Base-by-base conservation (phyloP, 2,888 invertebrate species). In the Fissipunctia ypsillon region DNA sequence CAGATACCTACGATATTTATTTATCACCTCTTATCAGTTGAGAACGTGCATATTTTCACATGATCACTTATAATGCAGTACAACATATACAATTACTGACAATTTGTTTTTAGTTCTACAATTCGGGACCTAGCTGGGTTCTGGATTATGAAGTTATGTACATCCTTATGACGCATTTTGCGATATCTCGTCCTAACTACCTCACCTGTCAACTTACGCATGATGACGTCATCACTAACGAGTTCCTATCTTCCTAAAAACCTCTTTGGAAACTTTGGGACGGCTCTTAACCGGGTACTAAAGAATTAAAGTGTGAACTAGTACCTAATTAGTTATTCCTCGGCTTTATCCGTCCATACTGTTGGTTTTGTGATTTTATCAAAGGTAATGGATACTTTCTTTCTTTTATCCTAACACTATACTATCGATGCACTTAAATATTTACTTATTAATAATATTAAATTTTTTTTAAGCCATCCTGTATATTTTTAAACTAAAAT, bases 101-200 rank as follows among this genome's bases (percentile, higher is more conserved):
- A 84, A 79, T 78, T 80, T 74, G 74, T 83, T 88, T 88, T 91
- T 92, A n/a, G 92, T 93, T 90, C 78, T 75, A 79, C 57, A 73
- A 82, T 80, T 76, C 41, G 76, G 80, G 79, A 81, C 74, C 81
- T 93, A 92, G 92, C 93, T 93, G 93, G 79, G 80, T 74, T 22
- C 14, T 3, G 14, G 41, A 4, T 4, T 45, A 45, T 85, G 35
- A 3, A 31, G 6, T 0, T 35, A n/a, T n/a, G n/a, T n/a, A n/a
- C n/a, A n/a, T n/a, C n/a, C n/a, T n/a, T n/a, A 87, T 92, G 91
- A 91, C 90, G 88, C 87, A 87, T 88, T 88, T 69, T 76, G 82
- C 83, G 93, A 94, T 94, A 94, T 90, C 80, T 65, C 69, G 28
- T 75, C 88, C 93, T 94, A 94, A 94, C 94, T 86, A 65, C 68